Conservation (phyloP, 2,113 vertebrate species). For the Panthera uncia region DNA sequence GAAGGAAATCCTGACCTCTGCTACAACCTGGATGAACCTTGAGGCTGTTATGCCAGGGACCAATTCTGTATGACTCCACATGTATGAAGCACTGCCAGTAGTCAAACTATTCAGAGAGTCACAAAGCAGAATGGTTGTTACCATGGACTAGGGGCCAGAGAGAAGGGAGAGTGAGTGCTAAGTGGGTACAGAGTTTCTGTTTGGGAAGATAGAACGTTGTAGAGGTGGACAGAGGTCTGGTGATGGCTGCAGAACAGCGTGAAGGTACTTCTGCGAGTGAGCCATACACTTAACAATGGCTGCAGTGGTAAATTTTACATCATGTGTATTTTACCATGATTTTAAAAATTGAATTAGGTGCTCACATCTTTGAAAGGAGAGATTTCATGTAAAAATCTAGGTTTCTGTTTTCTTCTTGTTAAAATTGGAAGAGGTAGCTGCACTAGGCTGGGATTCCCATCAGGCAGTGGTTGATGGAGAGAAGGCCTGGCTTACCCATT, state of each 20-base stretch:
- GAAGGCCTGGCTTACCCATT: neutral
- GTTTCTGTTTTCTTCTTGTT: neutral
- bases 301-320: neutral
- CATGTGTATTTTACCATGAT: neutral
- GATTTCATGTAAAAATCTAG: neutral
- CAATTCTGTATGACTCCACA: neutral
- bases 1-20: neutral
- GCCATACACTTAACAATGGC: neutral
- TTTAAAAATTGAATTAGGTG: neutral
- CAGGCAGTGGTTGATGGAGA: neutral
- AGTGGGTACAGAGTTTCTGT: neutral
- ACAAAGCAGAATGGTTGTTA: neutral
- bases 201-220: neutral
- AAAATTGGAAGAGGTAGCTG: neutral
- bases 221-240: neutral
- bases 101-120: neutral
- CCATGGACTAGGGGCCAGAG: no score
- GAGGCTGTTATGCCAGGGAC: neutral
- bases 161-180: neutral
- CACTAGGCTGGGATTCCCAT: neutral
- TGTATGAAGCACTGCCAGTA: neutral
- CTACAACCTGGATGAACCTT: neutral
- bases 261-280: neutral
- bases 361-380: neutral
- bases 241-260: fast-evolving